Base-by-base conservation (phyloP, 2,113 vertebrate genomes). In the Corvus hawaiiensis region DNA sequence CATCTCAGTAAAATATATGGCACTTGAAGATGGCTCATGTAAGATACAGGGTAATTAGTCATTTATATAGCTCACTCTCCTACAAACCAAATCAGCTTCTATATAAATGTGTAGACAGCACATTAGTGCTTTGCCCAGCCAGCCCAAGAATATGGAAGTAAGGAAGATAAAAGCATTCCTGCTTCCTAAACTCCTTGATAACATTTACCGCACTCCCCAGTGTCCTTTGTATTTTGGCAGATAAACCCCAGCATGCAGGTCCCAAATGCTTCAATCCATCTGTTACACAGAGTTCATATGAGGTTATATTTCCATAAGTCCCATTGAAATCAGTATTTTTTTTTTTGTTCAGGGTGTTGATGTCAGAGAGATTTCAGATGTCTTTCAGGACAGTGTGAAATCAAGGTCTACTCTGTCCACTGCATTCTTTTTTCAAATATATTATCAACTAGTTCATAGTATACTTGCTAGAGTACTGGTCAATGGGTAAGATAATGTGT, bases 41-140 rank as follows among this genome's bases (percentile, higher is more conserved):
- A 87, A 81, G 84, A 64, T 93, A 71, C 28, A 62, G 48, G 33
- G 18, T 76, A 89, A 84, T 96, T 94, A 90, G 74, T 83, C 20
- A 82, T 92, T 96, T 95, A 41, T 92, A 26, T 85, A 91, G 80
- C 56, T 74, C 54, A 41, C 48, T 43, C 18, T 72, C 3, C 4
- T 72, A 66, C 82, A 91, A 90, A 95, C 28, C 49, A 84, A 87
- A 85, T 94, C 61, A 87, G 41, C 56, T 93, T 87, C 86, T 89
- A 33, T 84, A 76, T 91, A 91, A 88, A 88, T 81, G 78, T 91
- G 92, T 93, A 95, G 76, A 92, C 90, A 87, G 80, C 44, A 90
- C 56, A 90, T 95, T 87, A 96, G 43, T 84, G 55, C 35, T 69
- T 84, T 79, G 35, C 32, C 24, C 26, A 67, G 54, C 32, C 13